Conservation (phyloP, 2,888 invertebrate species). For the Ophion slaviceki region DNA sequence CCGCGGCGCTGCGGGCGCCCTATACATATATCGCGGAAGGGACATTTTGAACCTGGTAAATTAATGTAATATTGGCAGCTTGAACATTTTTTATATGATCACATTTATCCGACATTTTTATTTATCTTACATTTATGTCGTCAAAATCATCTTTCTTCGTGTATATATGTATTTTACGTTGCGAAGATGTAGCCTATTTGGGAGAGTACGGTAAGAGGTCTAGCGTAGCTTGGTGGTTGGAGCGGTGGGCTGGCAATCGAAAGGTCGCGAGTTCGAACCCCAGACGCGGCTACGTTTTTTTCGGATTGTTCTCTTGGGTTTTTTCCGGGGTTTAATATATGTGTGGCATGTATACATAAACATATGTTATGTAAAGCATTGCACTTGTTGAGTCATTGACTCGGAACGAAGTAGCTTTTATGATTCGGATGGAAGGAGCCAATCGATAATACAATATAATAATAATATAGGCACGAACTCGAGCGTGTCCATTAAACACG, state of each 20-base stretch:
- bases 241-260: neutral
- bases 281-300: neutral
- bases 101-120: neutral
- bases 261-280: neutral
- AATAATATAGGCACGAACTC: neutral
- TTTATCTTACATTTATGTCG: too few species aligned
- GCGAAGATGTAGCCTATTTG: neutral
- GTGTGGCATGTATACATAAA: neutral
- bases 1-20: neutral
- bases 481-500: neutral
- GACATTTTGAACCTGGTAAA: neutral
- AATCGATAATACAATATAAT: slow-evolving; percentile 27
- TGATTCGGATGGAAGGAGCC: neutral
- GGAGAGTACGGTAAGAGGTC: neutral
- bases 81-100: too few species aligned
- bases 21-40: neutral
- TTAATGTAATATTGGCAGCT: too few species aligned
- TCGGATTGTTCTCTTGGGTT: neutral
- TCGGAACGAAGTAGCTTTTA: neutral
- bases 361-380: neutral
- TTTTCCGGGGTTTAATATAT: neutral
- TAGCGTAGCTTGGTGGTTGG: neutral
- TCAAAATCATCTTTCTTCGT: too few species aligned
- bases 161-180: neutral
- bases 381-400: slow-evolving; percentile 36